phyloP scores from a whole-genome alignment of 2,113 vertebrate genomes.

The Chionomys nivalis region DNA sequence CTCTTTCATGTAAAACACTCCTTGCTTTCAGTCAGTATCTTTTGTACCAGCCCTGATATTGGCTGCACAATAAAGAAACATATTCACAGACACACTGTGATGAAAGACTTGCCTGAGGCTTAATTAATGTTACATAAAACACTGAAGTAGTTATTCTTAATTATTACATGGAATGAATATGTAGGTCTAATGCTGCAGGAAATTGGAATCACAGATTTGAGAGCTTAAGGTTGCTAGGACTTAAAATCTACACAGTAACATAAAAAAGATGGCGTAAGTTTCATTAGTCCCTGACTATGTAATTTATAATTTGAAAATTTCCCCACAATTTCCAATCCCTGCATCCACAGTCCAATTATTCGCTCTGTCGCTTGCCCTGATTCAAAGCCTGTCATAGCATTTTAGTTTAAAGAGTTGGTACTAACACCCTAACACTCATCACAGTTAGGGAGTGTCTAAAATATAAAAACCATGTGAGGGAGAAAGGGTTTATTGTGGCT shows the following conservation, averaged over 20 bases:
- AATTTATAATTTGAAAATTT: background rate
- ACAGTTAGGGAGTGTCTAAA: background rate
- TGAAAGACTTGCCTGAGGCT: background rate
- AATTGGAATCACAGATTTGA: background rate
- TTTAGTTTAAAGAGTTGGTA: background rate
- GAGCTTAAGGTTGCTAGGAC: background rate
- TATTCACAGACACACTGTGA: background rate
- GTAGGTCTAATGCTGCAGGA: background rate
- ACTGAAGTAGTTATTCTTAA: background rate
- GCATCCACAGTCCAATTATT: background rate
- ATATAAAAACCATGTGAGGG: background rate
- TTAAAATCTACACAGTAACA: background rate
- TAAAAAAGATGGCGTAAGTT: background rate
- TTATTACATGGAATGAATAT: background rate
- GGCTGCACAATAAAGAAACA: slow-evolving; percentile 17
- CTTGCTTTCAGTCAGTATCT: slow-evolving; percentile 2
- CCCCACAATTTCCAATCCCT: background rate
- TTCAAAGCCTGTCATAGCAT: background rate
- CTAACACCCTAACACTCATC: background rate
- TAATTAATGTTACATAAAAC: background rate
- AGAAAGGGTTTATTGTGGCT: background rate
- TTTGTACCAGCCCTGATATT: background rate
- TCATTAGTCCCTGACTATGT: background rate
- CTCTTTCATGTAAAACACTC: slow-evolving; percentile 43
- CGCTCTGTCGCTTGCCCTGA: background rate